These are phyloP conservation scores for Forbesichthys agassizii DNA, from an alignment of 2,113 vertebrate species.

Conservation along the genomic window DNA sequence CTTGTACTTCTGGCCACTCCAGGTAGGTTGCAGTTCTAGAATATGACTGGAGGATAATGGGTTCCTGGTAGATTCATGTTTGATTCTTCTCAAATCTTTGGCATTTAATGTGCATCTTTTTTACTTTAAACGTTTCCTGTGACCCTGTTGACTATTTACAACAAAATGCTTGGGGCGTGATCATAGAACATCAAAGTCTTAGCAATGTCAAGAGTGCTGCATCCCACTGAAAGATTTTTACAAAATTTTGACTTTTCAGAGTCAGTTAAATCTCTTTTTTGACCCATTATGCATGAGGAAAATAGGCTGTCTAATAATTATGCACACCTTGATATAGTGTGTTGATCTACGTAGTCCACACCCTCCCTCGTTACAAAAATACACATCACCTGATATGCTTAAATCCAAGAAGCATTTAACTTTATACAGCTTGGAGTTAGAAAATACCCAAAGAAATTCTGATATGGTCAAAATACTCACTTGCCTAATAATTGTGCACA, in stretches of 20 bases:
- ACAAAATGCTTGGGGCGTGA: neutral
- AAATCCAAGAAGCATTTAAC: neutral
- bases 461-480: too few species aligned
- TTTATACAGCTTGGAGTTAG: neutral
- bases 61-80: conserved; percentile 16
- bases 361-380: neutral
- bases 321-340: neutral
- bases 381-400: neutral
- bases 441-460: too few species aligned
- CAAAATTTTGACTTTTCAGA: neutral
- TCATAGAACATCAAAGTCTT: too few species aligned
- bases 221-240: neutral
- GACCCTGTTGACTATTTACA: neutral
- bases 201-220: neutral
- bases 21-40: too few species aligned
- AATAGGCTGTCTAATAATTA: neutral
- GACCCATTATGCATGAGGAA: neutral
- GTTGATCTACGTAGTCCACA: neutral
- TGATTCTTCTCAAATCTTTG: neutral
- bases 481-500: too few species aligned
- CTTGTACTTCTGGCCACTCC: too few species aligned
- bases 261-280: neutral
- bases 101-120: conserved; percentile 8
- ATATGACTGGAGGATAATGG: conserved; percentile 7
- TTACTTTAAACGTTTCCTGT: neutral